phyloP scores from a whole-genome alignment of 2,888 invertebrate species.

The Lasioglossum zephyrum region DNA sequence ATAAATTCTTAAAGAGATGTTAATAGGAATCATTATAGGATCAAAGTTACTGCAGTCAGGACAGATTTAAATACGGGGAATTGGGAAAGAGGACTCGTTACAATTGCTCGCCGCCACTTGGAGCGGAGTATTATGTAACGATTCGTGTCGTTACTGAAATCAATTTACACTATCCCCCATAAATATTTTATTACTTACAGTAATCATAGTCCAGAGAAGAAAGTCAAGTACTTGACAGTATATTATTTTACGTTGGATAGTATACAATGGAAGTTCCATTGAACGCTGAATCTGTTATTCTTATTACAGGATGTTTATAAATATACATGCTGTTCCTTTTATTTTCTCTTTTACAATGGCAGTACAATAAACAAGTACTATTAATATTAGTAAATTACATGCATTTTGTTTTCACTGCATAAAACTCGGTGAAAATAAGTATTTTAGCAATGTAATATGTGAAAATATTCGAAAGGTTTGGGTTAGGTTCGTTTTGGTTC shows the following conservation, averaged over 20 bases:
- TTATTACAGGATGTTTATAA: background rate
- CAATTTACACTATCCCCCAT: background rate
- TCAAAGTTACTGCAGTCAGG: background rate
- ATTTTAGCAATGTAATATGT: background rate
- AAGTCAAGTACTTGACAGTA: background rate
- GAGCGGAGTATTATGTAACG: background rate
- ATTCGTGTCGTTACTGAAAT: background rate
- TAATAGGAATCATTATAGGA: background rate
- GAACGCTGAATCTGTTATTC: background rate
- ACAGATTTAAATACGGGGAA: background rate
- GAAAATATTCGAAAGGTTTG: background rate
- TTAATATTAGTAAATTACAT: background rate
- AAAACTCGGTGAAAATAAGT: background rate
- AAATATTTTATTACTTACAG: background rate
- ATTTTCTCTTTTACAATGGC: background rate
- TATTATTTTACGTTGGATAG: background rate
- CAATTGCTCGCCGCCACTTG: background rate
- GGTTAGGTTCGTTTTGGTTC: background rate
- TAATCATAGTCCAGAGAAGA: background rate
- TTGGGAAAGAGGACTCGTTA: background rate
- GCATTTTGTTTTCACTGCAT: background rate
- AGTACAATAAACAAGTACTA: background rate
- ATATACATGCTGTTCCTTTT: background rate
- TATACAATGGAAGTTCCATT: background rate
- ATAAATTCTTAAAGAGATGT: background rate